Percentiles rank a stretch among this genome's conserved stretches.
Evolutionary conservation across 1,140 invertebrate genomes (phyloP).

Genomic region (Drosophila bocki): DNA sequence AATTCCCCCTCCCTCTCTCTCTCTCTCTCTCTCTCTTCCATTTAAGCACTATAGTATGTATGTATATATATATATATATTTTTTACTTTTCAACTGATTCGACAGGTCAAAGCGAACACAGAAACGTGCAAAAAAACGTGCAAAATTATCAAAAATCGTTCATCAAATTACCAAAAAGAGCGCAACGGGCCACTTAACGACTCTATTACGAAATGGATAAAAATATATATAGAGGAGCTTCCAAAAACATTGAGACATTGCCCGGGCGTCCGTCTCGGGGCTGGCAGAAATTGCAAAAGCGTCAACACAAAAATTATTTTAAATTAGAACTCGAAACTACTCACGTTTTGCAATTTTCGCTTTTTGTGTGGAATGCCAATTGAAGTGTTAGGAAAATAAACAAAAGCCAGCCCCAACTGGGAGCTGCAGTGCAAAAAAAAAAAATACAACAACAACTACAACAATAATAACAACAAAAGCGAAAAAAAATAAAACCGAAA

Average conservation of each 20-base stretch:
- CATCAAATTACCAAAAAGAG: slow-evolving; percentile 77
- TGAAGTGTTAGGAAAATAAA: slow-evolving; percentile 84
- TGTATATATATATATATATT: background rate
- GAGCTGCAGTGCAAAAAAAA: slow-evolving; percentile 59
- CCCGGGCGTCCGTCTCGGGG: slow-evolving; percentile 59
- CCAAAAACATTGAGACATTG: slow-evolving; percentile 62
- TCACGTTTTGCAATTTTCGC: slow-evolving; percentile 84
- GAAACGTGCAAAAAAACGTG: slow-evolving; percentile 79
- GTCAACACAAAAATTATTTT: slow-evolving; percentile 84
- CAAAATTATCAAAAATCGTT: slow-evolving; percentile 83
- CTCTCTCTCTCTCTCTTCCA: slow-evolving; percentile 5
- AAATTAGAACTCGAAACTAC: slow-evolving; percentile 84
- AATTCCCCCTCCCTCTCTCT: slow-evolving; percentile 16
- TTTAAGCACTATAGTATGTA: slow-evolving; percentile 3
- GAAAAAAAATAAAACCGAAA: slow-evolving; percentile 39
- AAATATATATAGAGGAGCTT: slow-evolving; percentile 48
- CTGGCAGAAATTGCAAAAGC: slow-evolving; percentile 77
- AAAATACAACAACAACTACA: no score
- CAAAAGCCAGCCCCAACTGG: slow-evolving; percentile 68
- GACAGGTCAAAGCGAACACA: slow-evolving; percentile 68
- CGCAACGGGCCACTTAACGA: slow-evolving; percentile 70
- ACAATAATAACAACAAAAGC: slow-evolving; percentile 1
- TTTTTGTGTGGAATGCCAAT: slow-evolving; percentile 82
- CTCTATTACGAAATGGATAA: slow-evolving; percentile 82
- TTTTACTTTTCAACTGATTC: slow-evolving; percentile 38